These are phyloP conservation scores for Epinephelus awoara DNA, from an alignment of 2,797 vertebrate species.

Conservation along the genomic window DNA sequence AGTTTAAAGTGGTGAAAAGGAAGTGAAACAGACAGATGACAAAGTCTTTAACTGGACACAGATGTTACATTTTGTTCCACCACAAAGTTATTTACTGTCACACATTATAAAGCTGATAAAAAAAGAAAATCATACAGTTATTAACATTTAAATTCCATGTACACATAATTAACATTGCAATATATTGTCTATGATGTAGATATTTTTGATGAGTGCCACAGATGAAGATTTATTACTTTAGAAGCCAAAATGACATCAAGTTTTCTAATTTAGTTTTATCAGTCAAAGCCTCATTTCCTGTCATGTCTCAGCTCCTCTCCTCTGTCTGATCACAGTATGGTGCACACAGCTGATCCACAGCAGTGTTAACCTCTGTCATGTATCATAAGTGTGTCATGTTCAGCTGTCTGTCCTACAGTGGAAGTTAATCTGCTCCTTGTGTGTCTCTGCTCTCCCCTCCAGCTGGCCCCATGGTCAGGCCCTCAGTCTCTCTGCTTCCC, in stretches of 20 bases:
- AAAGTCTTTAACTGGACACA: no score
- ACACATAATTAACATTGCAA: neutral
- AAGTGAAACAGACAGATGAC: conserved; percentile 50
- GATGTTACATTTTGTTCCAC: no score
- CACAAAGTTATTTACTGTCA: no score
- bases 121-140: no score
- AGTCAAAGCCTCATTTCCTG: neutral
- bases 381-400: neutral
- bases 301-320: neutral
- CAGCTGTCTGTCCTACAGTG: conserved; percentile 13
- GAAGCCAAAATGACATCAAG: neutral
- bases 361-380: conserved; percentile 3
- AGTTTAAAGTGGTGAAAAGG: conserved; percentile 24
- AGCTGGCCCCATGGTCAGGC: conserved; percentile 46
- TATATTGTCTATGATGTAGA: no score
- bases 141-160: no score
- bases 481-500: conserved; percentile 59
- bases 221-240: neutral
- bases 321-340: neutral
- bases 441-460: conserved; percentile 46
- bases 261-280: neutral
- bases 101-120: no score
- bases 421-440: conserved; percentile 16
- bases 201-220: neutral
- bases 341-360: neutral